phyloP scores from a whole-genome alignment of 2,888 invertebrate species.

The Papilio protenor region DNA sequence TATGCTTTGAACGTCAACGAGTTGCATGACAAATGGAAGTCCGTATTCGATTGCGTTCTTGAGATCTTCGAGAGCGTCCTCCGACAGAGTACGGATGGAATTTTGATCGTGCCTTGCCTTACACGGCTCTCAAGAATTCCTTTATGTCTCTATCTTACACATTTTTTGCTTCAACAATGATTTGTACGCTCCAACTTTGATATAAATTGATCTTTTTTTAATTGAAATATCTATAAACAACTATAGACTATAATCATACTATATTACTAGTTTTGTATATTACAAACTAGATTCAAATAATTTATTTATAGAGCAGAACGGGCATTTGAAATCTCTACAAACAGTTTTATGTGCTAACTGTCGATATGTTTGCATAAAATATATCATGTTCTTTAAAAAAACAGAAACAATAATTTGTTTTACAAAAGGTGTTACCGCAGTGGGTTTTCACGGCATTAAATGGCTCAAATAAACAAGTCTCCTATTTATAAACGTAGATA shows the following conservation, averaged over 20 bases:
- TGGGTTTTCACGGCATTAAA: neutral
- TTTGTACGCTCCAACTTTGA: constrained; percentile 12
- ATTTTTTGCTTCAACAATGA: constrained; percentile 1
- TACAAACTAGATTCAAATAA: neutral
- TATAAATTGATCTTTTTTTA: neutral
- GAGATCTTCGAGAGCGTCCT: constrained; percentile 27
- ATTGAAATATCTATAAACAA: neutral
- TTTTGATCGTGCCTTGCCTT: constrained; percentile 40
- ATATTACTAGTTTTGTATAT: neutral
- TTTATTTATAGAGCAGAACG: neutral
- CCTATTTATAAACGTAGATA: neutral
- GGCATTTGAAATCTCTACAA: no score
- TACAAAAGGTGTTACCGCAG: neutral
- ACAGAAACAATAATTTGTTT: neutral
- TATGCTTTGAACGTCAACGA: constrained; percentile 31
- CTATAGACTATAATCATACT: neutral
- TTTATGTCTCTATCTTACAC: constrained; percentile 15
- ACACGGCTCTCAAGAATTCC: constrained; percentile 22
- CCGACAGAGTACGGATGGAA: constrained; percentile 27
- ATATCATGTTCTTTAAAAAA: neutral
- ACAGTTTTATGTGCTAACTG: no score
- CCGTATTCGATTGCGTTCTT: constrained; percentile 30
- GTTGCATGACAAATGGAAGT: constrained; percentile 35
- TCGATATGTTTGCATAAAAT: no score
- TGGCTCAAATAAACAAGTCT: neutral